These are phyloP conservation scores for Pholis gunnellus DNA, from an alignment of 2,113 vertebrate species.

Conservation along the genomic window DNA sequence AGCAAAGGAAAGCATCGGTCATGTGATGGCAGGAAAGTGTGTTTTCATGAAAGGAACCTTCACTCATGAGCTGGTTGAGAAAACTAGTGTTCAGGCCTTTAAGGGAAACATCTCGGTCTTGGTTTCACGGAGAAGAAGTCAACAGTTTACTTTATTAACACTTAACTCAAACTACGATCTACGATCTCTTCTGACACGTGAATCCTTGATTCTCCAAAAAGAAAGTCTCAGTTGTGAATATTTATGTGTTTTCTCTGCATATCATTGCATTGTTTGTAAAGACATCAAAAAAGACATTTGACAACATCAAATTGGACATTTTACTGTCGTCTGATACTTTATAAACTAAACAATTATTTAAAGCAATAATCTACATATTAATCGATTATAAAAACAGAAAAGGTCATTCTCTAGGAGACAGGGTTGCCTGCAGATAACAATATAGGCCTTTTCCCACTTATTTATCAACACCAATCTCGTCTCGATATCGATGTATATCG, in stretches of 20 bases:
- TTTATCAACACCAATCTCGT: background rate
- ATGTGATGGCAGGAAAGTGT: background rate
- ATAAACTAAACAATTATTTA: background rate
- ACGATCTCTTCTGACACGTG: background rate
- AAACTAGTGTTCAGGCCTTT: too few relatives aligned
- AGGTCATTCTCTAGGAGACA: background rate
- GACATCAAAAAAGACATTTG: background rate
- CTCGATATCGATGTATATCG: background rate
- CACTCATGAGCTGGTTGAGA: too few relatives aligned
- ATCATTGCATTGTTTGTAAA: background rate
- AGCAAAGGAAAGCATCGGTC: background rate
- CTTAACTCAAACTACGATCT: background rate
- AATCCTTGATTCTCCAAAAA: background rate
- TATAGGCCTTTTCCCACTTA: too few relatives aligned
- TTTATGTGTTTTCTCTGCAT: background rate
- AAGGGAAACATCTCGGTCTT: too few relatives aligned
- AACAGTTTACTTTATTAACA: background rate
- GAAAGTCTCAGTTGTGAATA: background rate
- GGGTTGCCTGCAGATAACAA: background rate
- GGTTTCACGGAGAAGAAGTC: too few relatives aligned
- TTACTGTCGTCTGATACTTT: background rate
- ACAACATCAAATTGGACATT: background rate
- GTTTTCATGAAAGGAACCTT: background rate
- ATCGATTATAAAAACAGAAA: background rate
- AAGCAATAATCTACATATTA: background rate